Evolutionary conservation across 2,113 vertebrate genomes (phyloP).

Genomic region (Colius striatus): DNA sequence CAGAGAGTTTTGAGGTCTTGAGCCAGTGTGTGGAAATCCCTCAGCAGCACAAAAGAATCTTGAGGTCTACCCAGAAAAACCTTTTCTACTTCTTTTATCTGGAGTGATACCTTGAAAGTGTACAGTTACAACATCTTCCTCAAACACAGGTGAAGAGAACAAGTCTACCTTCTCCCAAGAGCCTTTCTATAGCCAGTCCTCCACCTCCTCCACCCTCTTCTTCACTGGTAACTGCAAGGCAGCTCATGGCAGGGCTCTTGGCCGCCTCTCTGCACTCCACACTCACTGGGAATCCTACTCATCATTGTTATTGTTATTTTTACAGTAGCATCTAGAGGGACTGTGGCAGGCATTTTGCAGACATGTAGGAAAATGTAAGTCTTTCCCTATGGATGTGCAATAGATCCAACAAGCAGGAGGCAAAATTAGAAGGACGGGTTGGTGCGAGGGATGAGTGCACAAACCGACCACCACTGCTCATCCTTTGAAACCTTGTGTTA

Average conservation of each 20-base stretch:
- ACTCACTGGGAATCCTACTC: accelerated
- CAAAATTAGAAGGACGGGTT: background rate
- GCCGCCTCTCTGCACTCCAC: accelerated
- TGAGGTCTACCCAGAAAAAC: background rate
- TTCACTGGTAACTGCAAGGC: background rate
- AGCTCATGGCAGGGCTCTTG: background rate
- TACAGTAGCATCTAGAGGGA: background rate
- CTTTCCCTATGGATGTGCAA: background rate
- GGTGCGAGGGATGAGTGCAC: background rate
- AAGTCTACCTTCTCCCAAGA: background rate
- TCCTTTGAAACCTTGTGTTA: background rate
- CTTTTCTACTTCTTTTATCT: background rate
- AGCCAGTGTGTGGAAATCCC: background rate
- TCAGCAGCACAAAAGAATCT: background rate
- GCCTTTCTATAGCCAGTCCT: background rate
- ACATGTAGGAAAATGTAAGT: background rate
- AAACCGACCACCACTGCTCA: accelerated
- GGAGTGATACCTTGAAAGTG: background rate
- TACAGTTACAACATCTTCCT: background rate
- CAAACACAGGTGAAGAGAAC: background rate
- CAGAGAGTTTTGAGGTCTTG: background rate
- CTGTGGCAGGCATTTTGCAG: background rate
- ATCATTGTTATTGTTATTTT: background rate
- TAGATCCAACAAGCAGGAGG: background rate
- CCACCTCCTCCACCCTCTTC: background rate